phyloP scores from a whole-genome alignment of 2,888 invertebrate genomes.

The Tachina grossa region DNA sequence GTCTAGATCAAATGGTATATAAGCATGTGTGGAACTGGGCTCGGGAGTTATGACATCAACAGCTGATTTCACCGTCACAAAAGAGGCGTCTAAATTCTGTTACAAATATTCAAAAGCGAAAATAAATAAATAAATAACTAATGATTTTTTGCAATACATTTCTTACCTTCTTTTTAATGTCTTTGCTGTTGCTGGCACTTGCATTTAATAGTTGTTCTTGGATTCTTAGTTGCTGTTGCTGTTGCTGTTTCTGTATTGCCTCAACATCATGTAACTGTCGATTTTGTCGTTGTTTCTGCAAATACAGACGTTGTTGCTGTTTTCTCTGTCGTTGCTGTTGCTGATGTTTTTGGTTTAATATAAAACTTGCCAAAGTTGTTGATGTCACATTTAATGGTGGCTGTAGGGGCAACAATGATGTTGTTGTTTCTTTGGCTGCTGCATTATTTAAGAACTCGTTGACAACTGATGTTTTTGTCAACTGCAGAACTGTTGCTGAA shows the following conservation, averaged over 20 bases:
- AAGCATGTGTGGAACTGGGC: constrained; percentile 76
- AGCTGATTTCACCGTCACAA: constrained; percentile 38
- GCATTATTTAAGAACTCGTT: constrained; percentile 62
- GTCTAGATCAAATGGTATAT: constrained; percentile 78
- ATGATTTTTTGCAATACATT: not conserved
- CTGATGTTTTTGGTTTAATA: constrained; percentile 68
- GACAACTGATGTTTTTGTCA: constrained; percentile 58
- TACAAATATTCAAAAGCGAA: not conserved
- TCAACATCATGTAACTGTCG: constrained; percentile 55
- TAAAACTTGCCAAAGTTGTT: constrained; percentile 73
- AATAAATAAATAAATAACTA: not conserved
- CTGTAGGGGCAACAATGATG: constrained; percentile 75
- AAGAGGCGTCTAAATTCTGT: constrained; percentile 47
- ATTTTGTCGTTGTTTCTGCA: constrained; percentile 51
- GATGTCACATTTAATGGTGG: constrained; percentile 77
- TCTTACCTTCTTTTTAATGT: constrained; percentile 75
- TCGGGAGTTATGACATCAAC: constrained; percentile 30
- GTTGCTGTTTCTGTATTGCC: constrained; percentile 30
- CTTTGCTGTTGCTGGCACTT: constrained; percentile 72
- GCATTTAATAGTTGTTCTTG: constrained; percentile 56
- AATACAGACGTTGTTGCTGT: constrained; percentile 51
- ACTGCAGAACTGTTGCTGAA: constrained; percentile 68
- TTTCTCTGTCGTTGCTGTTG: constrained; percentile 56
- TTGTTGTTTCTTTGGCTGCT: constrained; percentile 71
- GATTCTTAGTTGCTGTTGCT: constrained; percentile 45